Percentiles rank a stretch among this genome's conserved stretches.
These are phyloP conservation scores for Lycocorax pyrrhopterus DNA, from an alignment of 2,113 vertebrate genomes.

Conservation along the genomic window DNA sequence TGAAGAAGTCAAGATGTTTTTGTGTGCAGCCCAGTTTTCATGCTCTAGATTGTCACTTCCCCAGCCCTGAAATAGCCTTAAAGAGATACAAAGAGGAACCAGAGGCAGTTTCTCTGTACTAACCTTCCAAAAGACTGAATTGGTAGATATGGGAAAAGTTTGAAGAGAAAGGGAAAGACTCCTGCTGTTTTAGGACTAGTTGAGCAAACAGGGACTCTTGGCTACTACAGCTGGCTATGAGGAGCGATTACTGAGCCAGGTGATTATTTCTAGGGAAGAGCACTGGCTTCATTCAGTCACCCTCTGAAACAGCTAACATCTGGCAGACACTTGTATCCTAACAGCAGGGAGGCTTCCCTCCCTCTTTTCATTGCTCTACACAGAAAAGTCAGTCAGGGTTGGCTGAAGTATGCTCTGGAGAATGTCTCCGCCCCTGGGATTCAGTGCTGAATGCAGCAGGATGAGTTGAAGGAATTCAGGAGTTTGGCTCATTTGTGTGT, in stretches of 20 bases:
- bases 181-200: neutral
- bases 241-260: neutral
- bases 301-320: neutral
- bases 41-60: neutral
- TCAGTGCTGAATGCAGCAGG: neutral
- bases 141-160: neutral
- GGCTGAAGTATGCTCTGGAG: neutral
- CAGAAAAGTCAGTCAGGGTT: neutral
- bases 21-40: neutral
- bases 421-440: neutral
- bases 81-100: neutral
- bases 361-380: neutral
- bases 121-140: neutral
- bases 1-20: neutral
- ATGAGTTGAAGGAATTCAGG: neutral
- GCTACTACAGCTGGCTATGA: neutral
- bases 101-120: neutral
- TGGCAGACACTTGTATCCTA: neutral
- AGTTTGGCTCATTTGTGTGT: neutral
- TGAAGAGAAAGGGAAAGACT: neutral
- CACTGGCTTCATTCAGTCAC: neutral
- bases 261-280: neutral
- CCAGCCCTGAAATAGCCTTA: neutral
- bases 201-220: neutral
- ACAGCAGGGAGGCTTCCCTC: neutral